These are phyloP conservation scores for Spodoptera frugiperda DNA, from an alignment of 1,140 invertebrate genomes.

Conservation along the genomic window DNA sequence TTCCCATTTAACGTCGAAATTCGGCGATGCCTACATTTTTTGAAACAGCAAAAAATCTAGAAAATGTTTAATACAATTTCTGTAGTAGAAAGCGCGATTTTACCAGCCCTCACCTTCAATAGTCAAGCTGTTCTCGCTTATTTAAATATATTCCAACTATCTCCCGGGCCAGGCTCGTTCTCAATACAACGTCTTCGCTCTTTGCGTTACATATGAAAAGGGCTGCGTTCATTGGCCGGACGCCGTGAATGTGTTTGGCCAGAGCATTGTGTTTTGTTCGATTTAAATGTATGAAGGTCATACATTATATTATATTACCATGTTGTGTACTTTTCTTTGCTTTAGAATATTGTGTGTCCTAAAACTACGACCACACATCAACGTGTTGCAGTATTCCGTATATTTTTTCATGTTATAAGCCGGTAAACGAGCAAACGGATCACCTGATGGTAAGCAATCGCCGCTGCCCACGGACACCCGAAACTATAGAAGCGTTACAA, in stretches of 20 bases:
- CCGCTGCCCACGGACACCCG: no score
- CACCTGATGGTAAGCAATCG: no score
- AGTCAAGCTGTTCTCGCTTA: slow-evolving; percentile 41
- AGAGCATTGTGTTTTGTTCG: slow-evolving; percentile 8
- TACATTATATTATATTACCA: neutral
- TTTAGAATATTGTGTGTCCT: no score
- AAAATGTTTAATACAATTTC: no score
- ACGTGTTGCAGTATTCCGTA: no score
- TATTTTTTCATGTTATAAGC: no score
- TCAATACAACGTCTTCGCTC: slow-evolving; percentile 44
- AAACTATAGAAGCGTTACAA: no score
- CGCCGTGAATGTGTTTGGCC: slow-evolving; percentile 11
- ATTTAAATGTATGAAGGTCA: neutral
- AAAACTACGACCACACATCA: no score
- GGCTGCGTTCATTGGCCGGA: slow-evolving; percentile 9
- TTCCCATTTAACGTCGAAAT: no score
- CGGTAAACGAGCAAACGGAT: no score
- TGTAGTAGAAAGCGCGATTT: neutral
- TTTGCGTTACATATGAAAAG: slow-evolving; percentile 43
- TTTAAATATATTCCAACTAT: slow-evolving; percentile 49
- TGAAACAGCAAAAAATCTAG: no score
- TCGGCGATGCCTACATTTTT: no score
- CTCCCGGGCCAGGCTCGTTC: slow-evolving; percentile 37
- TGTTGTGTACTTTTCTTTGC: neutral
- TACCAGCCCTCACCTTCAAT: slow-evolving; percentile 41